Percentiles rank a stretch among this genome's conserved stretches.
phyloP scores from a whole-genome alignment of 2,113 vertebrate genomes.

The Azemiops feae region DNA sequence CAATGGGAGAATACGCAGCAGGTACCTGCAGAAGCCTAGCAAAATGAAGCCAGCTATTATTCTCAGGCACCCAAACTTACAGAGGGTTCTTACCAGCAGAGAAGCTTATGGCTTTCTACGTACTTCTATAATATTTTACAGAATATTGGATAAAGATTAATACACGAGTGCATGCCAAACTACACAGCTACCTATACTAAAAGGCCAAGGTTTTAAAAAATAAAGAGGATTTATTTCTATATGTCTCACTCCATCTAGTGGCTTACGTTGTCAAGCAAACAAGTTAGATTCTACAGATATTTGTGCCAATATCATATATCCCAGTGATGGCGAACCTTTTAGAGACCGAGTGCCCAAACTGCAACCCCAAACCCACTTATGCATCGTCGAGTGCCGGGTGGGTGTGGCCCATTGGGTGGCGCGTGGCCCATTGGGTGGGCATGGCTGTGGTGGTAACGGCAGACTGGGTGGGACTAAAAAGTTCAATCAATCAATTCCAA shows the following conservation, averaged over 20 bases:
- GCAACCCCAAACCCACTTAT: no score
- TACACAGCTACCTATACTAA: not conserved
- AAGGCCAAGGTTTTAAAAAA: not conserved
- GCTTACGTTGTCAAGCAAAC: not conserved
- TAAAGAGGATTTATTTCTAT: not conserved
- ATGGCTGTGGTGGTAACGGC: no score
- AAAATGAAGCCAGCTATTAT: conserved; percentile 30
- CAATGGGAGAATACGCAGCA: conserved; percentile 86
- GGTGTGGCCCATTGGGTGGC: no score
- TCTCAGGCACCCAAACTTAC: not conserved
- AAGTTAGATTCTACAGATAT: not conserved
- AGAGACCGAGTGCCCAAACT: no score
- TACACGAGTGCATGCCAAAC: not conserved
- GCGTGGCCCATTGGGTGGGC: no score
- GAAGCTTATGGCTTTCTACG: not conserved
- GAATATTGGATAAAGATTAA: not conserved
- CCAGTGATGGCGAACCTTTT: no score
- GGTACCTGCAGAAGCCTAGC: conserved; percentile 85
- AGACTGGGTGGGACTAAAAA: no score
- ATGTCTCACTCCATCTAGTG: conserved; percentile 31
- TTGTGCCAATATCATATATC: not conserved
- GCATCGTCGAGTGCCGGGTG: no score
- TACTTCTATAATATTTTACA: not conserved
- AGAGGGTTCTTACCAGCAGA: not conserved
- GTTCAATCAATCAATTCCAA: no score